Percentiles rank a stretch among this genome's conserved stretches.
Evolutionary conservation across 2,888 invertebrate genomes (phyloP).

Genomic region (Catotricha subobsoleta): DNA sequence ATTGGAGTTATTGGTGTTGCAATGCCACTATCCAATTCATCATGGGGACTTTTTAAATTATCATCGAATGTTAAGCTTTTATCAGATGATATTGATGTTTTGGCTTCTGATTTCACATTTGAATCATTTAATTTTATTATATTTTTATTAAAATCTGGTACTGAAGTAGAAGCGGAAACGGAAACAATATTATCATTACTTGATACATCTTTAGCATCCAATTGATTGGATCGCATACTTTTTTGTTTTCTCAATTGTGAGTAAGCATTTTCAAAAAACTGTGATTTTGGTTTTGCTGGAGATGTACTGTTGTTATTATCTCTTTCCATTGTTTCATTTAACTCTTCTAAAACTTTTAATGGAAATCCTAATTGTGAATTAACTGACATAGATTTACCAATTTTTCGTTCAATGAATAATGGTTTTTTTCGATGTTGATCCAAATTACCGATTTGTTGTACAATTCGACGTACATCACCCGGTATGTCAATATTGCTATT

Average conservation of each 20-base stretch:
- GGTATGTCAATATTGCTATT: constrained; percentile 51
- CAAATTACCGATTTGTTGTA: constrained; percentile 40
- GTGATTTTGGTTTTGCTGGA: constrained; percentile 30
- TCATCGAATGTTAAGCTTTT: too few relatives aligned
- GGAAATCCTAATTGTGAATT: constrained; percentile 29
- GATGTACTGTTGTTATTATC: constrained; percentile 21
- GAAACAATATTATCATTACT: constrained; percentile 3
- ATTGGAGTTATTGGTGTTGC: constrained; percentile 44
- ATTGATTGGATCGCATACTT: constrained; percentile 23
- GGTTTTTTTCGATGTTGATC: constrained; percentile 25
- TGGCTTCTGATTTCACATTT: constrained; percentile 4
- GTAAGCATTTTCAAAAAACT: constrained; percentile 50
- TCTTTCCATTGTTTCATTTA: constrained; percentile 28
- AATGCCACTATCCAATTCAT: constrained; percentile 40
- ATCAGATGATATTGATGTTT: too few relatives aligned
- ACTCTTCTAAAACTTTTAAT: constrained; percentile 29
- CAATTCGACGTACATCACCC: constrained; percentile 51
- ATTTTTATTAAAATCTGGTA: too few relatives aligned
- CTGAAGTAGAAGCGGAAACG: constrained; percentile 16
- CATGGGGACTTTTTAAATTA: too few relatives aligned
- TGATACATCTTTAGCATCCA: background rate
- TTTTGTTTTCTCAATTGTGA: constrained; percentile 48
- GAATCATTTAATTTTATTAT: constrained; percentile 15
- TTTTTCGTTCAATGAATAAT: constrained; percentile 27
- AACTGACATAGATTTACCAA: constrained; percentile 29